These are phyloP conservation scores for Semicossyphus pulcher DNA, from an alignment of 2,113 vertebrate species.

Conservation along the genomic window DNA sequence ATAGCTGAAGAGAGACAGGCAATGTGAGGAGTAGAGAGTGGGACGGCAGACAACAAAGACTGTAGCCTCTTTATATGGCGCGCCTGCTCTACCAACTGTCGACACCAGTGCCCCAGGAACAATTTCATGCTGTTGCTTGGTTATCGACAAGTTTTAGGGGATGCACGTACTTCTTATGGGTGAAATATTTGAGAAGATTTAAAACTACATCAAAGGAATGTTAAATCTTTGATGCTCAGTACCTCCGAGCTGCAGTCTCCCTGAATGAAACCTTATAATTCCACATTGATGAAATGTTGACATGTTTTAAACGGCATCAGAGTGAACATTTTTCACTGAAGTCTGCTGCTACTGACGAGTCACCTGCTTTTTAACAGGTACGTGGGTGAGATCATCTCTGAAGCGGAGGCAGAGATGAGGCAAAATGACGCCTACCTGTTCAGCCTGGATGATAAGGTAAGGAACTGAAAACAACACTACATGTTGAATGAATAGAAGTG, in stretches of 20 bases:
- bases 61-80: no score
- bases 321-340: neutral
- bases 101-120: no score
- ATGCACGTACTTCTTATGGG: neutral
- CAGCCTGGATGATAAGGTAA: slow-evolving; percentile 96
- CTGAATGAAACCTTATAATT: neutral
- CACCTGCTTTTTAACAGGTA: slow-evolving; percentile 83
- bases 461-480: no score
- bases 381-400: slow-evolving; percentile 96
- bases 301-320: neutral
- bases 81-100: no score
- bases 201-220: neutral
- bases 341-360: neutral
- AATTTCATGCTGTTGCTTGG: neutral
- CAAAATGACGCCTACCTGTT: slow-evolving; percentile 97
- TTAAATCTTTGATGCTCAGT: slow-evolving; percentile 20
- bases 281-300: neutral
- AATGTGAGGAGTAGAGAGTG: no score
- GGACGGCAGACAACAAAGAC: no score
- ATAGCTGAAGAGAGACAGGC: no score
- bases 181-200: neutral
- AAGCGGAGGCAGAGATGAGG: slow-evolving; percentile 93
- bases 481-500: no score
- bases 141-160: neutral
- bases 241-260: slow-evolving; percentile 5